Conservation (phyloP, 1,140 invertebrate genomes). For the Charaxes varanes region DNA sequence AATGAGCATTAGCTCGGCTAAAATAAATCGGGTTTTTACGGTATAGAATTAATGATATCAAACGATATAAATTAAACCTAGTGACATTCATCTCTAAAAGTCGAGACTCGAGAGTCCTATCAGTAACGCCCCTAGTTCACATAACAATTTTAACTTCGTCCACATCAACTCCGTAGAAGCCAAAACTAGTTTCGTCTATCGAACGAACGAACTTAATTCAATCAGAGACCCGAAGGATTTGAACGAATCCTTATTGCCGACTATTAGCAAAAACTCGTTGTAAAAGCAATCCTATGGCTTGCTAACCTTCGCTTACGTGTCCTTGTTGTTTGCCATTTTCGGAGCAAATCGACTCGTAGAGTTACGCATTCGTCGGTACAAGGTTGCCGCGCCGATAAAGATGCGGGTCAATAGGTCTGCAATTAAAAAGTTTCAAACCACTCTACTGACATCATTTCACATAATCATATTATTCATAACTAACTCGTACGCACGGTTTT, state of each 20-base stretch:
- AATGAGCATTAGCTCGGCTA: no score
- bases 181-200: no score
- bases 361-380: slow-evolving; percentile 26
- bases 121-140: no score
- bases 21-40: no score
- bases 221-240: slow-evolving; percentile 11
- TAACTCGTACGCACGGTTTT: no score
- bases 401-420: slow-evolving; percentile 26
- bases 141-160: no score
- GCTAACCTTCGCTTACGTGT: slow-evolving; percentile 25
- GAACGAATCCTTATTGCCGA: slow-evolving; percentile 12
- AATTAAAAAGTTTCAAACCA: slow-evolving; percentile 14
- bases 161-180: no score
- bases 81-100: no score
- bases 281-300: slow-evolving; percentile 22
- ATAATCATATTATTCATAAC: slow-evolving; percentile 8
- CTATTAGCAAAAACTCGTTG: slow-evolving; percentile 22
- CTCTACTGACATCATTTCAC: slow-evolving; percentile 6
- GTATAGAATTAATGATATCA: no score
- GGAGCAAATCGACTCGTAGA: slow-evolving; percentile 26
- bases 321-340: slow-evolving; percentile 28
- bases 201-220: slow-evolving; percentile 1
- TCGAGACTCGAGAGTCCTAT: no score
- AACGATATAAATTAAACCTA: no score
- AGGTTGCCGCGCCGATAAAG: slow-evolving; percentile 29